phyloP scores from a whole-genome alignment of 2,888 invertebrate genomes.

The Meteorus colon region DNA sequence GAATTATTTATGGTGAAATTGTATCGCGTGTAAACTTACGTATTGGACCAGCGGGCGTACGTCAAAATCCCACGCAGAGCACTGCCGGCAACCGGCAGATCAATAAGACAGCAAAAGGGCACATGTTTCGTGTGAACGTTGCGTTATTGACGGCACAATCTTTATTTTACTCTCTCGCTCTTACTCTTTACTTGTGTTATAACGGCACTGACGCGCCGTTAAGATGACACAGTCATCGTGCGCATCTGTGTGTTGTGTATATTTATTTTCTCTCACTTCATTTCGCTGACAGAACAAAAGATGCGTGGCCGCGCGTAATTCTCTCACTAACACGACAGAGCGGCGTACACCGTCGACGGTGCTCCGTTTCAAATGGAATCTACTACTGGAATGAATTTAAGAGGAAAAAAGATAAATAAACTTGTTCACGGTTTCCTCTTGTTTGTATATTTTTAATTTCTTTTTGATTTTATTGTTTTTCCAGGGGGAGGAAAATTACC shows the following conservation, averaged over 20 bases:
- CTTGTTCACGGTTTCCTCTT: too few relatives aligned
- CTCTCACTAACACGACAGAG: background rate
- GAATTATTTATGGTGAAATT: background rate
- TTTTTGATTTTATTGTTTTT: background rate
- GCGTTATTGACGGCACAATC: conserved; percentile 11
- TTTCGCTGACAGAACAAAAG: background rate
- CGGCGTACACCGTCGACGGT: too few relatives aligned
- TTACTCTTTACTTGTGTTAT: conserved; percentile 3
- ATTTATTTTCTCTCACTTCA: background rate
- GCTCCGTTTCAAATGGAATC: too few relatives aligned
- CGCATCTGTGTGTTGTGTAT: background rate
- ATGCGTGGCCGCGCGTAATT: background rate
- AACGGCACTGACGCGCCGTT: conserved; percentile 4
- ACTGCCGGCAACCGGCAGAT: conserved; percentile 60
- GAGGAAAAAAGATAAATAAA: background rate
- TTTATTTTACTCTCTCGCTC: background rate
- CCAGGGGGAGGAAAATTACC: background rate
- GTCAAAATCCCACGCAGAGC: conserved; percentile 53
- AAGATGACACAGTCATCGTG: conserved; percentile 26
- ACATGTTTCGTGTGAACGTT: conserved; percentile 59
- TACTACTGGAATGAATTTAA: background rate
- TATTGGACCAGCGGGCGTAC: conserved; percentile 43
- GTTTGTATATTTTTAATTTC: background rate
- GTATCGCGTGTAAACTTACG: conserved; percentile 24
- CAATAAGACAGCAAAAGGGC: conserved; percentile 66